A percentile compares a stretch with the other conserved stretches of the same genome.
These are phyloP conservation scores for Melanotaenia parkinsoni DNA, from an alignment of 2,797 vertebrate species.

Conservation along the genomic window DNA sequence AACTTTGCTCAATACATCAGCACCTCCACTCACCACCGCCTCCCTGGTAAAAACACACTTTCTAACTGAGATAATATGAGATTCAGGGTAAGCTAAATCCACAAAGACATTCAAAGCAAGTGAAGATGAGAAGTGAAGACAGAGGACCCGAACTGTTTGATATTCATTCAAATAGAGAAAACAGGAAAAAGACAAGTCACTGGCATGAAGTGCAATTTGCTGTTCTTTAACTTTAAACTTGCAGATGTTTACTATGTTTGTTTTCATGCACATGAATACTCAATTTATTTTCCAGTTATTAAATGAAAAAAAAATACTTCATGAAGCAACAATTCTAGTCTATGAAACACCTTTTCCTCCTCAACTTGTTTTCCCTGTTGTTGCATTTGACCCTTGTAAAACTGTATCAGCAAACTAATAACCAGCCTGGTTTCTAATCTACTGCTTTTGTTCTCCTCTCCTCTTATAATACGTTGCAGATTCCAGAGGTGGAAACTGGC, in stretches of 20 bases:
- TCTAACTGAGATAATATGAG: constrained; percentile 82
- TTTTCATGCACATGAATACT: neutral
- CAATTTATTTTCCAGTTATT: neutral
- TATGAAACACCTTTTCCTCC: constrained; percentile 52
- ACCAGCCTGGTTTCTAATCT: constrained; percentile 74
- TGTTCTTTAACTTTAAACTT: constrained; percentile 7
- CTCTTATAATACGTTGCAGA: constrained; percentile 85
- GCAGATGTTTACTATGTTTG: constrained; percentile 20
- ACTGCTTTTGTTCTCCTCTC: constrained; percentile 74
- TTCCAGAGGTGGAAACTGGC: constrained; percentile 84
- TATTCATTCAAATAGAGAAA: constrained; percentile 49
- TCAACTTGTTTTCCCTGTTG: constrained; percentile 71
- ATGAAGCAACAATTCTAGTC: constrained; percentile 8
- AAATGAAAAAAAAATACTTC: constrained; percentile 5
- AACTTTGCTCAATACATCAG: constrained; percentile 95
- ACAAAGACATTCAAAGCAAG: constrained; percentile 62
- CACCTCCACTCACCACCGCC: constrained; percentile 86
- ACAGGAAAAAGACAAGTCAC: constrained; percentile 31
- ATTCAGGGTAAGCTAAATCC: constrained; percentile 63
- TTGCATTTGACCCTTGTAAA: constrained; percentile 81
- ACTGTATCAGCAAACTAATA: constrained; percentile 82
- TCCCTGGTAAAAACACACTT: constrained; percentile 84
- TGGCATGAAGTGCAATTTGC: constrained; percentile 18
- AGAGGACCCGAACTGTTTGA: constrained; percentile 35
- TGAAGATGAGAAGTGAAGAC: constrained; percentile 47